Percentiles rank a stretch among this genome's conserved stretches.
Conservation (phyloP, 2,113 vertebrate genomes). For the Syngnathus scovelli region DNA sequence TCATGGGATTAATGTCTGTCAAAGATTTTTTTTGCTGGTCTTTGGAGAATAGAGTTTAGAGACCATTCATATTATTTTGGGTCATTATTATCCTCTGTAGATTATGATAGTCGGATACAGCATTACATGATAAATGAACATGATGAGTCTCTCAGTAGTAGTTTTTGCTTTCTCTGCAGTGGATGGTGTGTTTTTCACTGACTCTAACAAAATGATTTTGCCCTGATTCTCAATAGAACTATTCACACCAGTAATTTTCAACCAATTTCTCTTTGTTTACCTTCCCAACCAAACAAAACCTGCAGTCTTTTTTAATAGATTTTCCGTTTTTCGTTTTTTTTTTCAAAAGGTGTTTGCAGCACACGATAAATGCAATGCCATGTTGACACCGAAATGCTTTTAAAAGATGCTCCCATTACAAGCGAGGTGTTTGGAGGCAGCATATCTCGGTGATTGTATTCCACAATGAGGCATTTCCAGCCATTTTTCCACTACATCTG, state of each 20-base stretch:
- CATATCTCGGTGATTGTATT: not conserved
- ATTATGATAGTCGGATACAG: not conserved
- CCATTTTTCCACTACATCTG: not conserved
- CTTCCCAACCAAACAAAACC: constrained; percentile 10
- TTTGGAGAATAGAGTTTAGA: constrained; percentile 16
- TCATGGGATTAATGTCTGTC: constrained; percentile 36
- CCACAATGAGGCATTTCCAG: not conserved
- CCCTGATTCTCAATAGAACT: not conserved
- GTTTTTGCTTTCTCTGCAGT: constrained; percentile 8
- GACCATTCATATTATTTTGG: not conserved
- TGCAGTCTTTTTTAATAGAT: constrained; percentile 20
- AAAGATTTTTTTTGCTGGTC: constrained; percentile 13
- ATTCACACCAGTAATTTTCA: constrained; percentile 15
- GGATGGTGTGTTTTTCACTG: constrained; percentile 11
- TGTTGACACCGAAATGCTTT: constrained; percentile 18
- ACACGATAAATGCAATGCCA: constrained; percentile 18
- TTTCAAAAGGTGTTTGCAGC: constrained; percentile 6
- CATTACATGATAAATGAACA: not conserved
- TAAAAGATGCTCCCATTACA: constrained; percentile 4
- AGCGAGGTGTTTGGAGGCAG: not conserved
- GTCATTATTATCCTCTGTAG: not conserved
- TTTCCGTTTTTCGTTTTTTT: not conserved
- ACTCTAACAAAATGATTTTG: constrained; percentile 12
- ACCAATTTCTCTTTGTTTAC: constrained; percentile 18
- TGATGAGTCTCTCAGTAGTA: not conserved